Evolutionary conservation across 2,797 vertebrate genomes (phyloP).

Genomic region (Austrolebias charrua): DNA sequence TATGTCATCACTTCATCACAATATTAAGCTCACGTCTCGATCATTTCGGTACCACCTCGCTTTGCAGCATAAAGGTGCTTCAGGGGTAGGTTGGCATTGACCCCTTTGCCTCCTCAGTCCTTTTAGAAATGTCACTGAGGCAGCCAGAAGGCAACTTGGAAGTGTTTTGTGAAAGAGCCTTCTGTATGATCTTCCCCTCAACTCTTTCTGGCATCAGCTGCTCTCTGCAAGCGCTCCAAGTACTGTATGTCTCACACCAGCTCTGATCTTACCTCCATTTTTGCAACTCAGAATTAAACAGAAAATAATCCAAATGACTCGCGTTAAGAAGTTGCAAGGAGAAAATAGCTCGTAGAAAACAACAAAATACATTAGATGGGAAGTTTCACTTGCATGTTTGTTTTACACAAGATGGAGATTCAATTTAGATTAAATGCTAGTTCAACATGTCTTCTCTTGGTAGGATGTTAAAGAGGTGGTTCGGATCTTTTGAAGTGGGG

Average conservation of each 20-base stretch:
- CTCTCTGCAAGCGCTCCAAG: conserved; percentile 70
- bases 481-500: no score
- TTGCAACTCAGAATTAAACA: conserved; percentile 46
- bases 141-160: no score
- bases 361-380: conserved; percentile 27
- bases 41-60: no score
- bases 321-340: conserved; percentile 34
- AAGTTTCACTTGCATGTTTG: conserved; percentile 55
- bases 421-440: conserved; percentile 40
- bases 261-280: conserved; percentile 74
- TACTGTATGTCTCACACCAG: conserved; percentile 77
- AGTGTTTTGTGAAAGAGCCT: no score
- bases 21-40: no score
- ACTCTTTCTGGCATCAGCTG: conserved; percentile 46
- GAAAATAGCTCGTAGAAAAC: conserved; percentile 16
- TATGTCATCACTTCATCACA: no score
- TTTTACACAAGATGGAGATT: conserved; percentile 47
- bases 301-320: conserved; percentile 60
- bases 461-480: not conserved
- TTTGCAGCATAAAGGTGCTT: no score
- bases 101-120: no score
- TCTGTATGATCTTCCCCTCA: conserved; percentile 16
- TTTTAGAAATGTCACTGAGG: no score
- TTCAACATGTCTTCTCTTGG: conserved; percentile 30
- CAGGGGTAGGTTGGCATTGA: no score